Conservation (phyloP, 2,888 invertebrate genomes). For the Toxonevra muliebris region DNA sequence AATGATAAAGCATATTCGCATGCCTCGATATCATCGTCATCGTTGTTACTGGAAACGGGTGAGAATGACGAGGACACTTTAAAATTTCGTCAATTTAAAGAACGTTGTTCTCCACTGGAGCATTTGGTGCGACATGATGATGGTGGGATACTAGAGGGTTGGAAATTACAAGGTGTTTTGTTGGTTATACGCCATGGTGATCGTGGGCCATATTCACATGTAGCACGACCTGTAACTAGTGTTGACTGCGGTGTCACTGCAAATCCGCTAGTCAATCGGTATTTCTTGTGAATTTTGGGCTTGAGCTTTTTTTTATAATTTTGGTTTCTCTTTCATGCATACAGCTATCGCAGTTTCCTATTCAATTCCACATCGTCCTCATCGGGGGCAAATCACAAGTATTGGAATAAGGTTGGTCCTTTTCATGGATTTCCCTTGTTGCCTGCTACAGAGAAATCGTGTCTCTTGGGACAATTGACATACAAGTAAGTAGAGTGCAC, state of each 20-base stretch:
- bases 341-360: conserved; percentile 62
- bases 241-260: conserved; percentile 76
- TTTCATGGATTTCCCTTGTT: conserved; percentile 86
- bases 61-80: conserved; percentile 56
- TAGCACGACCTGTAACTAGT: conserved; percentile 76
- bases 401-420: conserved; percentile 81
- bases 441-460: conserved; percentile 74
- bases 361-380: conserved; percentile 58
- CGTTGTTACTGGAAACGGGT: neutral
- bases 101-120: conserved; percentile 77
- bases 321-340: neutral
- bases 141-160: conserved; percentile 67
- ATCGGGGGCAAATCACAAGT: conserved; percentile 68
- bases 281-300: conserved; percentile 36
- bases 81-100: conserved; percentile 73
- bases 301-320: no score
- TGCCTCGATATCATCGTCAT: neutral
- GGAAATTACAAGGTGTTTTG: conserved; percentile 68
- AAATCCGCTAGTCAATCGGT: conserved; percentile 64
- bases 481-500: conserved; percentile 65
- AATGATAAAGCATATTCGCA: conserved; percentile 44
- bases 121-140: conserved; percentile 77
- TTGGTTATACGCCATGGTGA: conserved; percentile 89
- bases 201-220: conserved; percentile 83
- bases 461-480: conserved; percentile 87